phyloP scores from a whole-genome alignment of 2,888 invertebrate species.

The Trissolcus brochymenae region DNA sequence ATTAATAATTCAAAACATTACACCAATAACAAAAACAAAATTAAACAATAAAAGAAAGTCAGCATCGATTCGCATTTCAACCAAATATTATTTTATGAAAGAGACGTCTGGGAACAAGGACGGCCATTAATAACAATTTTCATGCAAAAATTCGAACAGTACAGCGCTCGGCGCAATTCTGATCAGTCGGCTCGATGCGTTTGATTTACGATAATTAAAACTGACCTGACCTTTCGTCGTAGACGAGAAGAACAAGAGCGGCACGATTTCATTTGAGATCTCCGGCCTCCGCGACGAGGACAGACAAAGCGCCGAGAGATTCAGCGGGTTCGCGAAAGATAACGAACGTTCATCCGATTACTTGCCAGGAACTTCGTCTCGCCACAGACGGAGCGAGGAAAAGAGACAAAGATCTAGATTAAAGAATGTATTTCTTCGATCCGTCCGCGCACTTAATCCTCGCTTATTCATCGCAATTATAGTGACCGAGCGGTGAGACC shows the following conservation, averaged over 20 bases:
- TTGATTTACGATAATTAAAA: constrained; percentile 75
- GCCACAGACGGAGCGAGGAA: constrained; percentile 29
- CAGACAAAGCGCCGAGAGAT: constrained; percentile 45
- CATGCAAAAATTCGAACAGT: constrained; percentile 8
- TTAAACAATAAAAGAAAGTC: too few relatives aligned
- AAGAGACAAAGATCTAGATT: constrained; percentile 49
- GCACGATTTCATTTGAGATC: constrained; percentile 55
- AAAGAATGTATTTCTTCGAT: constrained; percentile 54
- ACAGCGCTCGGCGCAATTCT: constrained; percentile 58
- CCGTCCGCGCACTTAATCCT: constrained; percentile 43
- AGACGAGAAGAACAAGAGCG: constrained; percentile 48
- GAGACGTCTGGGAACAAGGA: neutral
- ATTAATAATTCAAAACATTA: too few relatives aligned
- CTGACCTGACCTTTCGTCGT: constrained; percentile 73
- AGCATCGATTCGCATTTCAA: too few relatives aligned
- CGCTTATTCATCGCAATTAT: constrained; percentile 42
- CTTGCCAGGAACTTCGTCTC: constrained; percentile 46
- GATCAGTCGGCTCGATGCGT: constrained; percentile 61
- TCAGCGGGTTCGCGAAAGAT: constrained; percentile 53
- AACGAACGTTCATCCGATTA: constrained; percentile 54
- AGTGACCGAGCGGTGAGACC: constrained; percentile 32
- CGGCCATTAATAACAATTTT: constrained; percentile 26
- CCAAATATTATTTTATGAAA: constrained; percentile 9
- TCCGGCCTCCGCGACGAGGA: constrained; percentile 47
- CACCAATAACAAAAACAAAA: too few relatives aligned